Evolutionary conservation across 1,140 invertebrate genomes (phyloP), one percentile per base, ranked within the genome.

Genomic region (Trichoplusia ni): DNA sequence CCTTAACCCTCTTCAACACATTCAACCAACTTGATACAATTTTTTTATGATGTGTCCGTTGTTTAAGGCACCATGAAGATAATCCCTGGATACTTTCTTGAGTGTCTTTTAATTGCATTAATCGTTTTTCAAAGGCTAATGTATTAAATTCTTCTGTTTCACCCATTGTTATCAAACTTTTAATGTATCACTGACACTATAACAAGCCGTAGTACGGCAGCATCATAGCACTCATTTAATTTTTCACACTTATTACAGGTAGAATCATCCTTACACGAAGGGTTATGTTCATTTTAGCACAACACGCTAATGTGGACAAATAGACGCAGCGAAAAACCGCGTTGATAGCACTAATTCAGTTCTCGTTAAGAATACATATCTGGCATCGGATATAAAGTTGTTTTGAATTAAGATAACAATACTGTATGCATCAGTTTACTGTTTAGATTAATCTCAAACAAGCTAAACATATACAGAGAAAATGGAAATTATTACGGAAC

Each of bases 1-100:
- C 80, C 82, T 91, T 93, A 94, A 96, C 95, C 92, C 96, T 95
- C 78, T 97, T 97, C 37, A 99, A 90, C 14, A 97, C 95, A 86
- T 96, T 96, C 7, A 98, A 90, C 97, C 97, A 99, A 40, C 94
- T 94, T 25, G 94, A 93, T 18, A 98, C 96, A 68, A 99, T 97
- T 87, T 96, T 96, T 69, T 96, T 97, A 82, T 97, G 95, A 83
- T 97, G 94, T 23, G 92, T 86, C 74, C 96, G 93, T 81, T 97
- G 94, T 73, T 97, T 94, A 7, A 98, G 91, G 84, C 97, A 98
- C 97, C 97, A 99, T 38, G 94, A 90, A 8, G 97, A 98, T 68
- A 98, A 91, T 23, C 92, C 92, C 79, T 98, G 97, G 65, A 99
- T 98, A 73, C 96, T 96, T 66, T 98, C 97, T 84, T 98, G 97